Evolutionary conservation across 2,888 invertebrate genomes (phyloP).

Genomic region (Macaria notata): DNA sequence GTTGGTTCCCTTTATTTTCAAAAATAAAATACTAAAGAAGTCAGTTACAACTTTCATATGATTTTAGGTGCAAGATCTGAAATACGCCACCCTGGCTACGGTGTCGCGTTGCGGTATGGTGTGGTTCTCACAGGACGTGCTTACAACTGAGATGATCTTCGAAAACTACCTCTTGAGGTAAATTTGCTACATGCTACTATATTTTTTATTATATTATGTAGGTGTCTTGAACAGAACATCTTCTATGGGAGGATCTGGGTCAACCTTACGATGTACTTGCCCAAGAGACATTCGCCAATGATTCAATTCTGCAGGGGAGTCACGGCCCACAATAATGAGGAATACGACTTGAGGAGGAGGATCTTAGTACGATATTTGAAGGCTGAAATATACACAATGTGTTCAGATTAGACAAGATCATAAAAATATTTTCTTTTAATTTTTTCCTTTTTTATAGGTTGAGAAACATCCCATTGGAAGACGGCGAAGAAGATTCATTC

Average conservation of each 20-base stretch:
- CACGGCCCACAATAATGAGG: no score
- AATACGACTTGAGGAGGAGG: no score
- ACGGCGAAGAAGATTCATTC: slow-evolving; percentile 91
- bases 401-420: no score
- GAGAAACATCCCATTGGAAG: slow-evolving; percentile 93
- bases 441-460: slow-evolving; percentile 75
- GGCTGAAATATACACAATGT: no score
- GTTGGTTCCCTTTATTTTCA: not conserved
- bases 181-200: not conserved
- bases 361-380: no score
- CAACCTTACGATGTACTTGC: no score
- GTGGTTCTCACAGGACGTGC: slow-evolving; percentile 99
- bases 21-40: not conserved
- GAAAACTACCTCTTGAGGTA: slow-evolving; percentile 93
- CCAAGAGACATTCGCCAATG: no score
- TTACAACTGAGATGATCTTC: slow-evolving; percentile 99
- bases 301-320: no score
- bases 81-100: slow-evolving; percentile 98
- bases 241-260: no score
- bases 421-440: not conserved
- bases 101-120: slow-evolving; percentile 99
- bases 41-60: no score
- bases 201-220: no score
- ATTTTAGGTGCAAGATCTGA: slow-evolving; percentile 91
- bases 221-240: no score